Base-by-base conservation (phyloP, 2,113 vertebrate species). In the Myrmophylax atrothorax region DNA sequence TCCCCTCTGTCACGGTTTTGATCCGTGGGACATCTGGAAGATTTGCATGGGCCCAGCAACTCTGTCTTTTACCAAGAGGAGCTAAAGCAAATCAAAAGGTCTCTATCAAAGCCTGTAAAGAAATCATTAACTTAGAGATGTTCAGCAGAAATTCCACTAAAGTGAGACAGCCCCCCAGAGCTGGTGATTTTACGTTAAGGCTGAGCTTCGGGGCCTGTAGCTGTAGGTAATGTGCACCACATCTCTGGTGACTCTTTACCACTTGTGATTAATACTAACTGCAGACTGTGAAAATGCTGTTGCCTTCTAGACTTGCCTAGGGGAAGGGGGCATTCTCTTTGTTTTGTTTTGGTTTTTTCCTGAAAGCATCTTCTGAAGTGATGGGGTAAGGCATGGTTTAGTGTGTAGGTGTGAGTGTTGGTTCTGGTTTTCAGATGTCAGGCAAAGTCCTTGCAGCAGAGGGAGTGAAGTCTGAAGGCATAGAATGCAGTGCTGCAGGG, bases 41-140 rank as follows among this genome's bases (percentile, higher is more conserved):
- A 97, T 99, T 99, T 90, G 99, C 99, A 16, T 99, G 99, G 99
- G 99, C 99, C 89, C 99, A 99, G 97, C 99, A 99, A 92, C 99
- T 99, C 72, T 99, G 99, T 96, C 99, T 99, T 97, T 98, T 99
- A 93, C 99, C 99, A 89, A 98, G 99, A 98, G 99, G 98, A 96
- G 98, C 99, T 86, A 98, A 99, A 97, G 98, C 99, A 97, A 99
- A 98, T 97, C 99, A 99, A 98, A 99, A 99, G 98, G 99, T 99
- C 97, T 96, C 87, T 94, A 63, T 97, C 93, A 96, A 94, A 97
- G 86, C 86, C 96, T 7, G 0, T 66, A 96, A 95, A 96, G 90
- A 96, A 97, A 89, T 86, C 60, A 85, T 93, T 96, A 95, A 95
- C 59, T 82, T 82, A 90, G 84, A 92, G 80, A 60, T 87, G 59